Conservation (phyloP, 2,888 invertebrate species). For the Clunio marinus region DNA sequence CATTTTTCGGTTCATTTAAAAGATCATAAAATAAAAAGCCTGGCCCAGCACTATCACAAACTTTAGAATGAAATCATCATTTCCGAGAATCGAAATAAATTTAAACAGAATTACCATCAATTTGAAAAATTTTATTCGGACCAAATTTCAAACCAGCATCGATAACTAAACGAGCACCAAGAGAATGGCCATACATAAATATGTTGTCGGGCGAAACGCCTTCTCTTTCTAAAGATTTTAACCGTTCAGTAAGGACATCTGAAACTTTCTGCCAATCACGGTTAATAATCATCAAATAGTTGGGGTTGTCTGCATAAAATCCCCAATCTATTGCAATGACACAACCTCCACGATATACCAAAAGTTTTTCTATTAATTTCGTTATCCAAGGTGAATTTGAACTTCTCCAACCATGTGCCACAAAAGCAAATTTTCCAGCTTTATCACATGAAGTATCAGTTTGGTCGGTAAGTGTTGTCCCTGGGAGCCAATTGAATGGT, state of each 20-base stretch:
- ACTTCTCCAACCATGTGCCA: not conserved
- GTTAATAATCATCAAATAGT: not conserved
- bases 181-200: not conserved
- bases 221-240: not conserved
- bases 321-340: not conserved
- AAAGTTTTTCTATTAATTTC: not conserved
- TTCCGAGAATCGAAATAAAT: no score
- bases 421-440: not conserved
- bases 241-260: not conserved
- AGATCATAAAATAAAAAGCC: not conserved
- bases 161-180: not conserved
- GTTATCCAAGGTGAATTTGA: not conserved
- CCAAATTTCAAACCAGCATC: not conserved
- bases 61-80: no score
- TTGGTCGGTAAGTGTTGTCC: not conserved
- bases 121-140: not conserved
- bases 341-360: not conserved
- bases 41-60: not conserved
- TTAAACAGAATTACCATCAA: no score
- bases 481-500: not conserved
- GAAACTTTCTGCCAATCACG: not conserved
- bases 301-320: not conserved
- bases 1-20: not conserved
- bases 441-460: no score
- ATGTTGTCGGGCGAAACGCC: not conserved